Evolutionary conservation across 2,797 vertebrate genomes (phyloP).

Genomic region (Onychomys torridus): DNA sequence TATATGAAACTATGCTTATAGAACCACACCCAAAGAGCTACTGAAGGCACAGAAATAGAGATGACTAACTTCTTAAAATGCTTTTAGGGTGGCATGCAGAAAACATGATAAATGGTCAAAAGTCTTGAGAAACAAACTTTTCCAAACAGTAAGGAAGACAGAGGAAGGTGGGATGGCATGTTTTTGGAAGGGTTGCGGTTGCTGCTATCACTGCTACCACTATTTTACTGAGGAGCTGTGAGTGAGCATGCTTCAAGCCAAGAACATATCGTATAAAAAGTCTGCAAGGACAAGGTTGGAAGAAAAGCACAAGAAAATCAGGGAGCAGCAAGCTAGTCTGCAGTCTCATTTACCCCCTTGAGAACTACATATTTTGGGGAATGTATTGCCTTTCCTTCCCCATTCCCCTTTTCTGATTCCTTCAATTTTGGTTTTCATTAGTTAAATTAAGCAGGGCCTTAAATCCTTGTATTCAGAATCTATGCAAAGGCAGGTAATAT

Average conservation of each 20-base stretch:
- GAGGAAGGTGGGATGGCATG: not conserved
- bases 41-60: not conserved
- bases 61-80: not conserved
- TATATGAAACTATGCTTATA: not conserved
- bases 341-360: not conserved
- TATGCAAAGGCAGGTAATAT: not conserved
- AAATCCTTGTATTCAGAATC: not conserved
- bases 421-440: not conserved
- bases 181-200: not conserved
- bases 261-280: not conserved
- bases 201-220: not conserved
- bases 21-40: not conserved
- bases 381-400: not conserved
- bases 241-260: not conserved
- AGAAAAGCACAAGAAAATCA: not conserved
- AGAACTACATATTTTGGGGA: not conserved
- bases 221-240: not conserved
- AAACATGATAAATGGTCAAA: not conserved
- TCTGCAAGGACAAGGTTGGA: not conserved
- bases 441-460: slow-evolving; percentile 22
- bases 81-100: not conserved
- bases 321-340: not conserved
- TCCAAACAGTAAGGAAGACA: not conserved
- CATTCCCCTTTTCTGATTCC: not conserved
- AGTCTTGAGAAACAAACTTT: not conserved